phyloP scores from a whole-genome alignment of 2,113 vertebrate species.

The Dipodomys ordii region DNA sequence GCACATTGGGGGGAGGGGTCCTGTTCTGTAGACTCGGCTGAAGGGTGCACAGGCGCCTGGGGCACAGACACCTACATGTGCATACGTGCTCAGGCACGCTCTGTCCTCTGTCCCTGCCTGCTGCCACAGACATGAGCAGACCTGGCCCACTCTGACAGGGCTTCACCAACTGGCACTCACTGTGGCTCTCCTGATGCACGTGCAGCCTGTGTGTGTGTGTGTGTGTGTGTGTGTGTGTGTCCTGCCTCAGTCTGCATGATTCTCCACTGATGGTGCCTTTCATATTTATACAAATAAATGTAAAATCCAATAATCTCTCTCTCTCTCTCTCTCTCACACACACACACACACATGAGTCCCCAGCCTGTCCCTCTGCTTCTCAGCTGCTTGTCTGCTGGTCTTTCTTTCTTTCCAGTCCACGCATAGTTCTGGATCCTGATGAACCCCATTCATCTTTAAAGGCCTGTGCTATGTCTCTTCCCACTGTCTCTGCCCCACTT shows the following conservation, averaged over 20 bases:
- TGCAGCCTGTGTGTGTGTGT: background rate
- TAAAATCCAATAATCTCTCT: background rate
- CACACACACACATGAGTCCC: background rate
- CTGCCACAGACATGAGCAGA: background rate
- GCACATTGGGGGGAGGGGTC: background rate
- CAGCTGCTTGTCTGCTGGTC: background rate
- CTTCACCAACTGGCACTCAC: background rate
- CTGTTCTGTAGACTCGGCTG: background rate
- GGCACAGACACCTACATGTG: too few species aligned
- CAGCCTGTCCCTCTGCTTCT: background rate
- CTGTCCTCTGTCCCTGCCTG: background rate
- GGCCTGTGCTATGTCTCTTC: background rate
- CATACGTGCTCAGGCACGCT: background rate
- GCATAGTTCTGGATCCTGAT: background rate
- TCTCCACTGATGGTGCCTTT: background rate
- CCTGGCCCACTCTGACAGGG: background rate
- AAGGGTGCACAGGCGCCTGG: background rate
- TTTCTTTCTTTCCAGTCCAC: background rate
- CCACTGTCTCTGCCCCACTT: background rate
- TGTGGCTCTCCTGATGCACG: background rate
- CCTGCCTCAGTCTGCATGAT: background rate
- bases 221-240: background rate
- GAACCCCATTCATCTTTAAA: constrained; percentile 11
- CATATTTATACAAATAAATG: background rate
- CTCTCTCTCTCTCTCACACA: background rate